These are phyloP conservation scores for Hylia prasina DNA, from an alignment of 2,113 vertebrate species.

Conservation along the genomic window DNA sequence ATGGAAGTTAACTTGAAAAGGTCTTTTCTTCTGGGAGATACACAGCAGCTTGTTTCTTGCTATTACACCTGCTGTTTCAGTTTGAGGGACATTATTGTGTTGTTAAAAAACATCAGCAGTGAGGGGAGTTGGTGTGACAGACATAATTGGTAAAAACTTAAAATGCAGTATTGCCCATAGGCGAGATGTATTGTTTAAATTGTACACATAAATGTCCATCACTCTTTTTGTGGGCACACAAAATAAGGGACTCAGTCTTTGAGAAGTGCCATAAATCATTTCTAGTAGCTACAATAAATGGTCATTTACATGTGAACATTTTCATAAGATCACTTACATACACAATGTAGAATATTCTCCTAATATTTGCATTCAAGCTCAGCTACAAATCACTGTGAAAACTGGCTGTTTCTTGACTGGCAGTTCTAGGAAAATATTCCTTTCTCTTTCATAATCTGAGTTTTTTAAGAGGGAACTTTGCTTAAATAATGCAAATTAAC, in stretches of 20 bases:
- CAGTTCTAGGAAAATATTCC: not conserved
- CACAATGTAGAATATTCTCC: not conserved
- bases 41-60: not conserved
- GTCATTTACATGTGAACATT: not conserved
- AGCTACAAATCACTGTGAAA: not conserved
- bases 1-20: not conserved
- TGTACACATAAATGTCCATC: not conserved
- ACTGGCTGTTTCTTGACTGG: not conserved
- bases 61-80: not conserved
- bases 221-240: no score
- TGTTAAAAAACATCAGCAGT: not conserved
- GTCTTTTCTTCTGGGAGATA: not conserved
- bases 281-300: not conserved
- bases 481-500: not conserved
- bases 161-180: not conserved
- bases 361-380: not conserved
- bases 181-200: accelerated
- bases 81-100: not conserved
- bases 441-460: not conserved
- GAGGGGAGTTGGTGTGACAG: not conserved
- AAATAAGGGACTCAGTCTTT: not conserved
- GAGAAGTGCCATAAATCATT: not conserved
- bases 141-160: not conserved
- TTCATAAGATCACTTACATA: not conserved
- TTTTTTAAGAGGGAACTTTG: accelerated